Base-by-base conservation (phyloP, 1,140 invertebrate genomes). In the Planococcus citri region DNA sequence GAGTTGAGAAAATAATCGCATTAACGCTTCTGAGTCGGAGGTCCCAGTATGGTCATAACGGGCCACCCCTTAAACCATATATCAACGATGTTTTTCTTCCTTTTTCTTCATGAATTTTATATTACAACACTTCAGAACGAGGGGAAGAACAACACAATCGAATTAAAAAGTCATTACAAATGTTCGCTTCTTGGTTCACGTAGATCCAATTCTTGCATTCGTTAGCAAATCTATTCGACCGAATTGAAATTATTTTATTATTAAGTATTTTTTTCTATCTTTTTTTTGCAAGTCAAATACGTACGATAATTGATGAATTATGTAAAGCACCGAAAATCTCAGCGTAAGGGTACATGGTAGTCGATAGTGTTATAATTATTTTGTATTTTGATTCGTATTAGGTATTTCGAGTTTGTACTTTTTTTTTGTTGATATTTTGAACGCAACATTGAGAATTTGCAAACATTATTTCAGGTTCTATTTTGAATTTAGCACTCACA, bases 11-110 rank as follows among this genome's bases (percentile, higher is more conserved):
- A 64, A 64, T 64, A 64, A 64, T 64, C 60, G 60, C 60, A 64
- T 64, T 64, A 64, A 64, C 60, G 60, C 60, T 64, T 10, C 60
- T 27, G 60, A 64, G 60, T 64, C 60, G 21, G 22, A 64, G 60
- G 60, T 64, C 60, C 60, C 60, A 64, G 60, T 64, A 64, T 64
- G 60, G 60, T 64, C 60, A 64, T 64, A 64, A 64, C 60, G 60
- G 60, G 60, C 60, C 9, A 64, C 60, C 60, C 60, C 60, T 64
- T 64, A 64, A 9, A 27, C 60, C 60, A 64, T 64, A 64, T 64
- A 64, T 64, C 60, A 64, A 64, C 60, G 22, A 64, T 27, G 21
- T 27, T 64, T 64, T 64, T 64, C 60, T 24, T 27, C 21, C 60
- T 64, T 64, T 64, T 24, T 64, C 22, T 64, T 64, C 60, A 64